phyloP scores from a whole-genome alignment of 1,140 invertebrate genomes.

The Leptopilina boulardi region DNA sequence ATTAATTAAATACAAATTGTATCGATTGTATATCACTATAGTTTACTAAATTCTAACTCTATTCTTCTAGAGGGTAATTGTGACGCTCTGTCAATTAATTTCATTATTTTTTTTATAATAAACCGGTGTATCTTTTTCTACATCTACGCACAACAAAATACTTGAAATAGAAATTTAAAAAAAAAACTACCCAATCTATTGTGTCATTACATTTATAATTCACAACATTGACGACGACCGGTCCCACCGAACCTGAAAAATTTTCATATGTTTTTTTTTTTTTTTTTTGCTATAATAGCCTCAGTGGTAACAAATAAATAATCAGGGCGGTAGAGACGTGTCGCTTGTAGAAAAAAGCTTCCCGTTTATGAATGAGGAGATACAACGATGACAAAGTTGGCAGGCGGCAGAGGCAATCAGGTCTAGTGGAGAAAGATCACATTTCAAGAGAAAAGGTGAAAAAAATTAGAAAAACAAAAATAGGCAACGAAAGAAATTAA shows the following conservation, averaged over 20 bases:
- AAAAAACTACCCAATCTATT: neutral
- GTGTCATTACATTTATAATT: neutral
- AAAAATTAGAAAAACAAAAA: conserved; percentile 48
- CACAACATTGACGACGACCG: conserved; percentile 11
- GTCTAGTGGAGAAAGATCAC: conserved; percentile 48
- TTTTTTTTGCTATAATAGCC: neutral
- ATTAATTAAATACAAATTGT: neutral
- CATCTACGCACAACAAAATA: conserved; percentile 34
- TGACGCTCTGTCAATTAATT: neutral
- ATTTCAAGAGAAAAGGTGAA: conserved; percentile 48
- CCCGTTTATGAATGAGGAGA: conserved; percentile 46
- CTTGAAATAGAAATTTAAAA: neutral
- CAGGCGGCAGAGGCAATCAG: conserved; percentile 55
- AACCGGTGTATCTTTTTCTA: conserved; percentile 28
- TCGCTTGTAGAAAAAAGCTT: conserved; percentile 25
- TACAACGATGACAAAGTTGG: conserved; percentile 52
- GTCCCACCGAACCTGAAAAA: conserved; percentile 31
- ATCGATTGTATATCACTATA: neutral
- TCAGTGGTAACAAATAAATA: neutral
- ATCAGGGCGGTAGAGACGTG: conserved; percentile 7
- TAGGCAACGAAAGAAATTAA: conserved; percentile 38
- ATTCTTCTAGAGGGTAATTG: neutral
- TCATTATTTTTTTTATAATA: conserved; percentile 16
- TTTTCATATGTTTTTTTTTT: no score
- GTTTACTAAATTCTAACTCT: conserved; percentile 24